phyloP scores from a whole-genome alignment of 2,797 vertebrate genomes.

The Neomorphus geoffroyi region DNA sequence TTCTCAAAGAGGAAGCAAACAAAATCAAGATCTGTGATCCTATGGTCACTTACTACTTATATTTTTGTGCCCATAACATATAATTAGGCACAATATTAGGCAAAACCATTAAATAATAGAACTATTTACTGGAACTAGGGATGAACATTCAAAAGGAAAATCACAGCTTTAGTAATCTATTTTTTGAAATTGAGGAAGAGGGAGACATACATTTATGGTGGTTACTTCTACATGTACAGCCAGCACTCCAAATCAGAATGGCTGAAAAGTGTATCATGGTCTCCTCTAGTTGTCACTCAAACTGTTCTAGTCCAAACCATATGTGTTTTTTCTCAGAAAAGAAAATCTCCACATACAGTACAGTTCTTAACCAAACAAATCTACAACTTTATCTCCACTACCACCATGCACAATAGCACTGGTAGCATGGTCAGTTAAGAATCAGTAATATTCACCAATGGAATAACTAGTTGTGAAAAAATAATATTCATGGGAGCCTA shows the following conservation, averaged over 20 bases:
- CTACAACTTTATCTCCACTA: background rate
- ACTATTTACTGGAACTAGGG: background rate
- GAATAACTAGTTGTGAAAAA: background rate
- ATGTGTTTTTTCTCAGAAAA: background rate
- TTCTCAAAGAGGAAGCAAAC: background rate
- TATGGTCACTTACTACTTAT: background rate
- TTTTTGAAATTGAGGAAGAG: background rate
- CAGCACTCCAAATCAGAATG: background rate
- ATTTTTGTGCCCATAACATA: background rate
- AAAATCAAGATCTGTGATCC: background rate
- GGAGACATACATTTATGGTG: background rate
- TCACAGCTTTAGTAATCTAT: background rate
- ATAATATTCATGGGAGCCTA: background rate
- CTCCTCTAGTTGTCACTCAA: background rate
- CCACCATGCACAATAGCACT: background rate
- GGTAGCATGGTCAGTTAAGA: background rate
- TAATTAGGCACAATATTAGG: background rate
- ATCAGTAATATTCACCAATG: background rate
- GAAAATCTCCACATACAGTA: background rate
- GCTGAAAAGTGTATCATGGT: background rate
- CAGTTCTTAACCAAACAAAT: background rate
- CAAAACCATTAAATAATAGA: background rate
- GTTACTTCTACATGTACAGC: background rate
- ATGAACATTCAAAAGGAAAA: background rate
- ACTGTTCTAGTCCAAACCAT: background rate